Evolutionary conservation across 2,113 vertebrate species (phyloP), one percentile per base, ranked within the genome.

Genomic region (Sus scrofa): DNA sequence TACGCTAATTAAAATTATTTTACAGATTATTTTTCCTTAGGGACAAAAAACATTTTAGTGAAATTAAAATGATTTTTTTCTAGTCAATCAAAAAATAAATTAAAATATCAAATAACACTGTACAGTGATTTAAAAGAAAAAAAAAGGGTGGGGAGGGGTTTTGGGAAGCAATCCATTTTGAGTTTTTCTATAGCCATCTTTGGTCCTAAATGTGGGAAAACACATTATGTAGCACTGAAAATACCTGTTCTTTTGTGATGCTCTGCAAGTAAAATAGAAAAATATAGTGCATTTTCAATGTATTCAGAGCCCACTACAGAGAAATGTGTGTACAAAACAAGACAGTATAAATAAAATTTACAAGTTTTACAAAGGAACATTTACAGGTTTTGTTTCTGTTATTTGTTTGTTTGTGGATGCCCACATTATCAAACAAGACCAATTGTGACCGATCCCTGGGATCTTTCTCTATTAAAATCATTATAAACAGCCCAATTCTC

Each of bases 271-370:
- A 98, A 99, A 99, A 99, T 99, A 99, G 99, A 99, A 99, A 99
- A 99, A 99, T 99, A 99, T 99, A 99, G 99, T 99, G 99, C 99
- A 99, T 99, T 99, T 99, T 99, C 98, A 99, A 99, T 99, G 99
- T 99, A 99, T 99, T 99, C 99, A 99, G 99, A 99, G 99, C 99
- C 99, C 99, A 99, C 99, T 99, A 99, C 99, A 98, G 99, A 99
- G 99, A 99, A 99, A 99, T 99, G 99, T 99, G 99, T 99, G 98
- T 99, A 99, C 98, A 99, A 99, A 99, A 99, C 98, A 99, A 99
- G 98, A 99, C 98, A 99, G 99, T 99, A 99, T 99, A 99, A 99
- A 99, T 99, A 99, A 99, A 99, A 99, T 99, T 98, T 99, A 99
- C 99, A 99, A 99, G 99, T 99, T 99, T 99, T 99, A 99, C 99